These are phyloP conservation scores for Aratinga solstitialis DNA, from an alignment of 2,797 vertebrate genomes.

Conservation along the genomic window DNA sequence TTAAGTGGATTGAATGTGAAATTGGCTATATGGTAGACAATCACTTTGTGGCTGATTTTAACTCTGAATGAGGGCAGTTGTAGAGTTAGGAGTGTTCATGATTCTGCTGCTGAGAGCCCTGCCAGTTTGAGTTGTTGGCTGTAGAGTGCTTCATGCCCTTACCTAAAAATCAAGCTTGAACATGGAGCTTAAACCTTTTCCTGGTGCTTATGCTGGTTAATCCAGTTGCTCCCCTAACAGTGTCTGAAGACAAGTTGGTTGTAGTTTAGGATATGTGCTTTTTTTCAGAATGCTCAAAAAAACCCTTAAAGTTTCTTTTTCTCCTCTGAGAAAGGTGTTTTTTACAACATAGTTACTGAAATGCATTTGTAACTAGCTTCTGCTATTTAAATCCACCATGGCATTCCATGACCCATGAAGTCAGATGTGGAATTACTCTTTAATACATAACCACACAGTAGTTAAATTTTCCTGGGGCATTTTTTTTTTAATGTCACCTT, in stretches of 20 bases:
- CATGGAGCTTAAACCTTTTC: background rate
- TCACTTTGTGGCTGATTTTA: background rate
- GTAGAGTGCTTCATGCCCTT: background rate
- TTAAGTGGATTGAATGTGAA: background rate
- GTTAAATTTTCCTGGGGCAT: background rate
- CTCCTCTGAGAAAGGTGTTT: background rate
- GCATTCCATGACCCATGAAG: background rate
- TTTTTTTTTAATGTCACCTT: background rate
- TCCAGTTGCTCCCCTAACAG: background rate
- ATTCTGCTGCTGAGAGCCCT: background rate
- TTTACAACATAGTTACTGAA: background rate
- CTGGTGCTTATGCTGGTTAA: background rate
- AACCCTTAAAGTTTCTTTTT: background rate
- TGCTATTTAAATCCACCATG: background rate
- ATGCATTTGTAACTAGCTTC: background rate
- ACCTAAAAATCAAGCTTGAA: background rate
- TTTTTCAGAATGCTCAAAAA: background rate
- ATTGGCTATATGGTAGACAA: background rate
- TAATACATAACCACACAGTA: background rate
- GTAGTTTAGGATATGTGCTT: background rate
- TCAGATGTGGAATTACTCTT: constrained; percentile 4
- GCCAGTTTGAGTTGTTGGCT: background rate
- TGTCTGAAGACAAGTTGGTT: background rate
- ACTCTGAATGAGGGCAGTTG: background rate
- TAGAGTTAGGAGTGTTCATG: background rate